Conservation (phyloP, 2,113 vertebrate species). For the Chaetura pelagica region DNA sequence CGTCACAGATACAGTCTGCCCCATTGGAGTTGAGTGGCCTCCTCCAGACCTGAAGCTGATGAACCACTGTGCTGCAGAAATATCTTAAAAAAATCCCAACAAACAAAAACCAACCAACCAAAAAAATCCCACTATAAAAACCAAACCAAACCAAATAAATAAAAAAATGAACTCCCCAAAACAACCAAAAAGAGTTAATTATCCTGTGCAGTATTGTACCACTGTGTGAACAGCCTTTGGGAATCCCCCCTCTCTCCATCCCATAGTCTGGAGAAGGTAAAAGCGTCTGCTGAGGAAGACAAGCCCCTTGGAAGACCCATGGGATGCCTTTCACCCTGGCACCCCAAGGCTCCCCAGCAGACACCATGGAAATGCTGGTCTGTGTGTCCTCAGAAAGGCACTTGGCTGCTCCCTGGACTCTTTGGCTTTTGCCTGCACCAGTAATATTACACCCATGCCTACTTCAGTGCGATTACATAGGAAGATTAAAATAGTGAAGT, state of each 20-base stretch:
- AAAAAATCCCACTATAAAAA: too few species aligned
- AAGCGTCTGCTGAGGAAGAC: not conserved
- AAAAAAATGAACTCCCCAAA: too few species aligned
- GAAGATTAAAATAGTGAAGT: not conserved
- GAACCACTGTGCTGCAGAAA: not conserved
- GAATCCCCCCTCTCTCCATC: not conserved
- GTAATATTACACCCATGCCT: not conserved
- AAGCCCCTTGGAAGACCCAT: not conserved
- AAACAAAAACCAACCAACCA: too few species aligned
- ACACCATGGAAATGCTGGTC: not conserved
- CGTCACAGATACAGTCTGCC: not conserved
- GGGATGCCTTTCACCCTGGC: not conserved
- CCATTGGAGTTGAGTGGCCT: not conserved
- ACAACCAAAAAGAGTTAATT: not conserved
- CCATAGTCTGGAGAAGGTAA: not conserved
- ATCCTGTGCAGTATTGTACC: not conserved
- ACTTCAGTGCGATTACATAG: not conserved
- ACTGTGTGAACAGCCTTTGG: accelerated
- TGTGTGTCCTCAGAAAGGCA: accelerated
- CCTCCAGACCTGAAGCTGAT: not conserved
- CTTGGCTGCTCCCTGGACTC: not conserved
- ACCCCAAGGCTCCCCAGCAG: not conserved
- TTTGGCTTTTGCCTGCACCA: not conserved
- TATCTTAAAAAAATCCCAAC: not conserved
- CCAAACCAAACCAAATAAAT: too few species aligned